Base-by-base conservation (phyloP, 2,797 vertebrate species). In the Myotis daubentonii region DNA sequence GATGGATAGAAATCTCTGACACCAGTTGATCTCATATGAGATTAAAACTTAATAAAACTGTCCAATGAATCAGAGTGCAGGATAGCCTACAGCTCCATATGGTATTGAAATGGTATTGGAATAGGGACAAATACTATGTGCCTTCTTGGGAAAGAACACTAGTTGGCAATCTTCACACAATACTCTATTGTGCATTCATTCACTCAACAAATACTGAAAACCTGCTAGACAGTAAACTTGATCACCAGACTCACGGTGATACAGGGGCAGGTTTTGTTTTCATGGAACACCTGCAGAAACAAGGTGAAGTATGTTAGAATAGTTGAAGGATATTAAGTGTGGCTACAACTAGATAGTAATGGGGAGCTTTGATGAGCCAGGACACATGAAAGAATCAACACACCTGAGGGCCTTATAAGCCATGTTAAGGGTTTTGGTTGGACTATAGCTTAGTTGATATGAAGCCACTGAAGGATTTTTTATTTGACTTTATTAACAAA, bases 401-500 rank as follows among this genome's bases (percentile, higher is more conserved):
- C 33, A 22, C 33, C 16, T 30, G 33, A 75, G 41, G 15, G 20
- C 9, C 30, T 93, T 36, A 20, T n/a, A 36, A 68, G 20, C 49
- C 55, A 28, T 13, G 9, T 20, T 28, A 83, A 74, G 47, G 49
- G 5, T 33, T 76, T 83, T 66, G 47, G 11, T 23, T 84, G 36
- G 57, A 38, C 13, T 28, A 15, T 6, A 49, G 53, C 75, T 93
- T 75, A 55, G 36, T 89, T 51, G 55, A n/a, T 47, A 49, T 49
- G 65, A 93, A 86, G 60, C 33, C 82, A 91, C 44, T 13, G 36
- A 90, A 93, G 19, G 38, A 91, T 75, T 89, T 89, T 97, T 96
- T 96, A 96, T 96, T 97, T 95, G 85, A 74, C 17, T 97, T 97
- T 97, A 97, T 97, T 97, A 97, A 75, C 96, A 96, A 94, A 3